These are phyloP conservation scores for Megatriorchis doriae DNA, from an alignment of 2,113 vertebrate genomes.

Conservation along the genomic window DNA sequence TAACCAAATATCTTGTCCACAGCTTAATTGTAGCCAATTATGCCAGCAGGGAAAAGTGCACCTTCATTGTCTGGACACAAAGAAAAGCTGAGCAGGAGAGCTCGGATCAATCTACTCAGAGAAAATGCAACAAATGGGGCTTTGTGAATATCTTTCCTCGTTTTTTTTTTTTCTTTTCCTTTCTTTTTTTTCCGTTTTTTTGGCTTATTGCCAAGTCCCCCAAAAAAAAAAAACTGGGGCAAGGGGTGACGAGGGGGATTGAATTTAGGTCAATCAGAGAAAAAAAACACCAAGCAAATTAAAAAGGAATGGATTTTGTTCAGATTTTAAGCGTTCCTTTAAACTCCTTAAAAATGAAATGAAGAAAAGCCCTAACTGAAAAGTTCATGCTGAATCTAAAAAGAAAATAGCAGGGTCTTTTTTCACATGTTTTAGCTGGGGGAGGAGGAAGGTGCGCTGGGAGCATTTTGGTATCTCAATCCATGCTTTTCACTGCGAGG, in stretches of 20 bases:
- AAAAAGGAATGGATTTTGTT: not conserved
- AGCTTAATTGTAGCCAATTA: constrained; percentile 11
- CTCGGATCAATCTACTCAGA: not conserved
- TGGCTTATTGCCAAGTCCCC: not conserved
- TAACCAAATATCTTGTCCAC: constrained; percentile 25
- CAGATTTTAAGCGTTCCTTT: constrained; percentile 4
- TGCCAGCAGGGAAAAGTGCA: not conserved
- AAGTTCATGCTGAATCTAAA: not conserved
- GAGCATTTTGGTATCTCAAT: not conserved
- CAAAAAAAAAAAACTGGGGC: not conserved
- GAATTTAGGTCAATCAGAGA: constrained; percentile 19
- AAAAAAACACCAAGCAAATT: not conserved
- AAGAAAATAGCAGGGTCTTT: not conserved
- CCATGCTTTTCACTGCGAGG: accelerated
- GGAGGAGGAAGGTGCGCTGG: not conserved
- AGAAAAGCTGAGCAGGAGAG: not conserved
- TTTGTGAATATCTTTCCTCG: not conserved
- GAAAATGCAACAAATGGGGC: not conserved
- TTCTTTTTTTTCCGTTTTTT: not conserved
- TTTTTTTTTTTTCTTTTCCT: accelerated
- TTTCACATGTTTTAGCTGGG: accelerated
- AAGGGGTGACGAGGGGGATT: not conserved
- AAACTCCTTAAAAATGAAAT: not conserved
- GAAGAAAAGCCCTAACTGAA: not conserved
- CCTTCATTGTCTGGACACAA: not conserved